These are phyloP conservation scores for Urocitellus parryii DNA, from an alignment of 2,113 vertebrate genomes.

Conservation along the genomic window DNA sequence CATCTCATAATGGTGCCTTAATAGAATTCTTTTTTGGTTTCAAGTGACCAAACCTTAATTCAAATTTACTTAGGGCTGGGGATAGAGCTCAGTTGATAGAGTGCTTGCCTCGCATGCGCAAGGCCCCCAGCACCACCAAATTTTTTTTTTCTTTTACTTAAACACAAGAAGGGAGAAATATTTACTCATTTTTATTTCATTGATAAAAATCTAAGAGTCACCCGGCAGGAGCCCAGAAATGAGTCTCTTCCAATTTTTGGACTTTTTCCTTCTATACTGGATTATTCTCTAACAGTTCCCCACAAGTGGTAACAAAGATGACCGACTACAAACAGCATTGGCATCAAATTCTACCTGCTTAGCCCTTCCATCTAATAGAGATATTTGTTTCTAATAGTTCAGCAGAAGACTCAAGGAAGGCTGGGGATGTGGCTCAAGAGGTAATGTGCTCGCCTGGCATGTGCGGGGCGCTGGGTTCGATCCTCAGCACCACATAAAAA, in stretches of 20 bases:
- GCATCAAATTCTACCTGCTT: slow-evolving; percentile 25
- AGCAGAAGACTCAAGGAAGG: slow-evolving; percentile 2
- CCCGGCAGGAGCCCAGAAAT: not conserved
- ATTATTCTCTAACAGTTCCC: not conserved
- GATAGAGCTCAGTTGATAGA: too few species aligned
- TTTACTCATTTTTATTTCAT: slow-evolving; percentile 14
- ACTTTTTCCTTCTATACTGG: not conserved
- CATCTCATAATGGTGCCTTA: slow-evolving; percentile 22
- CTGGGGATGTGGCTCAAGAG: too few species aligned
- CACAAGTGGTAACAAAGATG: not conserved
- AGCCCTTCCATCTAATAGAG: not conserved
- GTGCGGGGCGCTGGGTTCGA: too few species aligned
- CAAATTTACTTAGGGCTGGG: not conserved
- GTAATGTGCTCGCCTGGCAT: too few species aligned
- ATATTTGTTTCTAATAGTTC: not conserved
- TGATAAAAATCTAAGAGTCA: slow-evolving; percentile 44
- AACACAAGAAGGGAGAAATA: not conserved
- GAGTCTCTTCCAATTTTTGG: slow-evolving; percentile 29
- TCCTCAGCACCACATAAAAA: too few species aligned
- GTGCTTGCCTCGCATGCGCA: too few species aligned
- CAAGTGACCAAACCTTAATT: not conserved
- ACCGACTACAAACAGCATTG: not conserved
- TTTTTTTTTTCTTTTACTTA: not conserved
- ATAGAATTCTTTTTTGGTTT: not conserved
- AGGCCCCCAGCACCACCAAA: too few species aligned